Percentiles rank a stretch among this genome's conserved stretches.
Conservation (phyloP, 1,140 invertebrate species). For the Spodoptera frugiperda region DNA sequence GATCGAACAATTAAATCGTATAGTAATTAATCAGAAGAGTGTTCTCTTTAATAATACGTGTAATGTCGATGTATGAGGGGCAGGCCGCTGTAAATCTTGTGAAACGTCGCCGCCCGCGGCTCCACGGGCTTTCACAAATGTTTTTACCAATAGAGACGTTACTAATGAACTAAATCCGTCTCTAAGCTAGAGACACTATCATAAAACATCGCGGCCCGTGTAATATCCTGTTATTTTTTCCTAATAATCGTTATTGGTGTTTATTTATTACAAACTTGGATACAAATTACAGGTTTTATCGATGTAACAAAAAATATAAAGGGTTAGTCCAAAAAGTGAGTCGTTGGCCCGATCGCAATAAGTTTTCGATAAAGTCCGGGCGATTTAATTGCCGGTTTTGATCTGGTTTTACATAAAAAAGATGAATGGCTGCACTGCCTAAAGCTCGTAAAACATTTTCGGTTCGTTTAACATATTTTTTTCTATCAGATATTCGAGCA, state of each 20-base stretch:
- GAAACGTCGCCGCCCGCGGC: constrained; percentile 69
- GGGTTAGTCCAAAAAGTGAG: constrained; percentile 85
- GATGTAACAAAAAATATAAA: constrained; percentile 80
- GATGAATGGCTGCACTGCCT: constrained; percentile 81
- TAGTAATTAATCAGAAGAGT: constrained; percentile 77
- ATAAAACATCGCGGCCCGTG: constrained; percentile 72
- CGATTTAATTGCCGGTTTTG: constrained; percentile 86
- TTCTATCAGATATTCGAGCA: constrained; percentile 75
- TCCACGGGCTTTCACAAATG: constrained; percentile 74
- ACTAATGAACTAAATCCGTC: constrained; percentile 74
- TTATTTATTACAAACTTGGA: constrained; percentile 85
- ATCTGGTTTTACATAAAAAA: constrained; percentile 86
- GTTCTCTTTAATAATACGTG: constrained; percentile 78
- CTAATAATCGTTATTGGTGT: constrained; percentile 86
- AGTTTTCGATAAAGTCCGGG: constrained; percentile 85
- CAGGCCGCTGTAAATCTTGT: constrained; percentile 74
- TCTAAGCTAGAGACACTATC: constrained; percentile 68
- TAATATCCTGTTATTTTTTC: constrained; percentile 86
- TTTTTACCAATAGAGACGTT: constrained; percentile 83
- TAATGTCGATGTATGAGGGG: constrained; percentile 72
- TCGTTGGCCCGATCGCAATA: constrained; percentile 85
- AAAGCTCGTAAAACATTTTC: constrained; percentile 77
- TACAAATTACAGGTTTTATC: constrained; percentile 85
- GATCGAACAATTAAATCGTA: constrained; percentile 70
- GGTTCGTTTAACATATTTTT: constrained; percentile 70